phyloP scores from a whole-genome alignment of 2,113 vertebrate species.

The Meleagris gallopavo region DNA sequence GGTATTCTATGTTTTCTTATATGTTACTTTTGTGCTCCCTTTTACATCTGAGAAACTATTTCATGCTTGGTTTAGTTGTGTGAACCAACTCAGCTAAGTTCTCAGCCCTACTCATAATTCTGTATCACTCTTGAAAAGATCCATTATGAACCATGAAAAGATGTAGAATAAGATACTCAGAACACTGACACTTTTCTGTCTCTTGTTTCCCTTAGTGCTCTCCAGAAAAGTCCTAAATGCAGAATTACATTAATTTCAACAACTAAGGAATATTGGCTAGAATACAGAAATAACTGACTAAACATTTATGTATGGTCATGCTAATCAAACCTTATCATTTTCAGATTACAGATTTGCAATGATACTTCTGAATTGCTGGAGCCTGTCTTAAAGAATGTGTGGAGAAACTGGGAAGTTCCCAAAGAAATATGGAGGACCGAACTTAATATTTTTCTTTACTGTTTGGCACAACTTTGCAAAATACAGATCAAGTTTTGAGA shows the following conservation, averaged over 20 bases:
- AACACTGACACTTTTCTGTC: background rate
- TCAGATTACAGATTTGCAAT: background rate
- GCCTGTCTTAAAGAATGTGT: background rate
- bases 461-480: background rate
- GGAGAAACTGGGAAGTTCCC: background rate
- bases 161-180: background rate
- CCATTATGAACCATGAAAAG: background rate
- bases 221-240: background rate
- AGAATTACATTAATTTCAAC: background rate
- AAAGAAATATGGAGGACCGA: background rate
- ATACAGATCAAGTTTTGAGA: background rate
- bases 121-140: background rate
- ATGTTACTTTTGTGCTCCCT: background rate
- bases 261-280: background rate
- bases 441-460: background rate
- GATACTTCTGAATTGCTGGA: background rate
- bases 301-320: background rate
- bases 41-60: background rate
- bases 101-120: background rate
- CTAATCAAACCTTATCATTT: background rate
- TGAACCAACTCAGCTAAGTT: background rate
- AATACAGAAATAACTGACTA: background rate
- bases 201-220: background rate
- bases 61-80: background rate
- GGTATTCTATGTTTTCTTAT: background rate